Evolutionary conservation across 2,888 invertebrate species (phyloP), one percentile per base, ranked within the genome.

Genomic region (Blera fallax): DNA sequence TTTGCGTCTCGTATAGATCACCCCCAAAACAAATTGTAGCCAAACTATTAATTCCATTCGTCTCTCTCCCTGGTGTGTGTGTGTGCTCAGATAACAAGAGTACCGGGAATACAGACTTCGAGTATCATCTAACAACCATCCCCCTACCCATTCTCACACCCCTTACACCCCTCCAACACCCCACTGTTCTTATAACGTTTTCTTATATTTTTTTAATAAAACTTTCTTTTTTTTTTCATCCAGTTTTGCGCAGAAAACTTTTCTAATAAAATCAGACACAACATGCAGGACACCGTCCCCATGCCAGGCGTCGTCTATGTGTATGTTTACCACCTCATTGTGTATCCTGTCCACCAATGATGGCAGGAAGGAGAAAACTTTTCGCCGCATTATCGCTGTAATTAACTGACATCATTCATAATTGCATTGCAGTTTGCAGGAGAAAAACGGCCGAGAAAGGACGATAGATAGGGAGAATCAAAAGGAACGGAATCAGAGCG

Each of bases 361-460:
- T 48, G 45, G 32, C 7, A 7, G 11, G 76, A 48, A 43, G 76
- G 40, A 43, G 24, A 77, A 76, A 85, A 70, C 65, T 85, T 85
- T 85, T 85, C 72, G 81, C 85, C 81, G 85, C 76, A 85, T 85
- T 85, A 85, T 85, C 81, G 76, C 76, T 81, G 81, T 81, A 85
- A 85, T 85, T 85, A 85, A 85, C 85, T 85, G 85, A 73, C 76
- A 85, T 85, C 85, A 76, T 77, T 85, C 85, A 85, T 85, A 85
- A 85, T 76, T 76, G 85, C 85, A 85, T 72, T 80, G 80, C 81
- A 85, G 72, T 81, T 77, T 69, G 62, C 34, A 32, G 48, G 21
- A 18, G 11, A 10, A 5, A 10, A 3, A 21, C 14, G 11, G 64
- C n/a, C 4, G n/a, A 11, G 37, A 27, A 8, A 43, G 24, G 8